Conservation (phyloP, 2,888 invertebrate genomes). For the Cheilosia impressa region DNA sequence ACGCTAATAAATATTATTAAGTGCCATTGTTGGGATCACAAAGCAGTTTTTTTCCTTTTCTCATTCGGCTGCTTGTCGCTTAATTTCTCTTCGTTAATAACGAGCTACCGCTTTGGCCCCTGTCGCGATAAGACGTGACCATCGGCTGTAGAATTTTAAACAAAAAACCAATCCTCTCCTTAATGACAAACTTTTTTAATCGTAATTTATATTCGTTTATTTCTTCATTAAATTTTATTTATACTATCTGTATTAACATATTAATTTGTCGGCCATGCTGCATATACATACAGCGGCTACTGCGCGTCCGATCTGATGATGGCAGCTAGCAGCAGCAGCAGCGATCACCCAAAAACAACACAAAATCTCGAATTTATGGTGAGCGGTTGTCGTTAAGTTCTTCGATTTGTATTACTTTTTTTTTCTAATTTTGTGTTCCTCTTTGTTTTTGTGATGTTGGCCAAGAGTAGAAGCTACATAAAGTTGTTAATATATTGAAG, state of each 20-base stretch:
- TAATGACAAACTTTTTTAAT: slow-evolving; percentile 70
- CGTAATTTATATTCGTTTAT: slow-evolving; percentile 73
- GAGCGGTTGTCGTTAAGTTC: slow-evolving; percentile 50
- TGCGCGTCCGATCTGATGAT: slow-evolving; percentile 27
- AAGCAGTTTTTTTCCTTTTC: slow-evolving; percentile 9
- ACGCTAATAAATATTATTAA: slow-evolving; percentile 70
- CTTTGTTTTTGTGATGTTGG: slow-evolving; percentile 9
- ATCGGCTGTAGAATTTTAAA: slow-evolving; percentile 44
- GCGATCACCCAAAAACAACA: slow-evolving; percentile 43
- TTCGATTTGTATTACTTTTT: slow-evolving; percentile 54
- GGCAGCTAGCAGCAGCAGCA: slow-evolving; percentile 11
- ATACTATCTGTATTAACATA: slow-evolving; percentile 67
- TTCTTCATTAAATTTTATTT: slow-evolving; percentile 74
- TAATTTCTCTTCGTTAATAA: slow-evolving; percentile 54
- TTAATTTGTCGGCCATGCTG: slow-evolving; percentile 57
- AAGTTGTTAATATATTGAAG: slow-evolving; percentile 65
- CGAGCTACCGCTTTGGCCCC: slow-evolving; percentile 61
- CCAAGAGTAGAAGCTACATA: slow-evolving; percentile 39
- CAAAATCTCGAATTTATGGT: slow-evolving; percentile 69
- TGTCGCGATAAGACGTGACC: slow-evolving; percentile 63
- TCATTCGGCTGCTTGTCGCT: slow-evolving; percentile 18
- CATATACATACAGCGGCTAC: slow-evolving; percentile 42
- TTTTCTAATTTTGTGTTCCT: slow-evolving; percentile 17
- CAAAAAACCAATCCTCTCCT: slow-evolving; percentile 45
- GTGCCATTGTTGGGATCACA: slow-evolving; percentile 61